Evolutionary conservation across 2,797 vertebrate species (phyloP).

Genomic region (Melanotaenia nigrans): DNA sequence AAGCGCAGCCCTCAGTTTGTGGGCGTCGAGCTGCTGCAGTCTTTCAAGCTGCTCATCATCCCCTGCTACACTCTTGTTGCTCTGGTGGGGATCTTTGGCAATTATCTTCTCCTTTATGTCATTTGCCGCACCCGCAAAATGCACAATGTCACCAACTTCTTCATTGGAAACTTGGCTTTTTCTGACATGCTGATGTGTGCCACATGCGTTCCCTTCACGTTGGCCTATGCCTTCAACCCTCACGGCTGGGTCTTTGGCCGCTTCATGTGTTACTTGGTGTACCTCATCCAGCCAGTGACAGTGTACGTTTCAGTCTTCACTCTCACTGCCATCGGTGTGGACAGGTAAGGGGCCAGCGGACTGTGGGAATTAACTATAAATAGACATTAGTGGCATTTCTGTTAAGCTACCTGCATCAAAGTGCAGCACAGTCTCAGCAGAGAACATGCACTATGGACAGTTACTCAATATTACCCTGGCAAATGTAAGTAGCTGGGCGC

Average conservation of each 20-base stretch:
- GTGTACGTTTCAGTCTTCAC: slow-evolving; percentile 94
- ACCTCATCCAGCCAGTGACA: slow-evolving; percentile 90
- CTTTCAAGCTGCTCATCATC: slow-evolving; percentile 90
- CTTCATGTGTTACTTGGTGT: slow-evolving; percentile 90
- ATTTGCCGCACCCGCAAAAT: slow-evolving; percentile 91
- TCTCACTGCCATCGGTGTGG: slow-evolving; percentile 89
- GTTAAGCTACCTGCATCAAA: not conserved
- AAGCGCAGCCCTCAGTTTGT: slow-evolving; percentile 83
- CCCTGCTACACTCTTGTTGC: slow-evolving; percentile 89
- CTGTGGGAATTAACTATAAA: not conserved
- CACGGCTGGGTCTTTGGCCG: slow-evolving; percentile 90
- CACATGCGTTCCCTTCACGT: slow-evolving; percentile 89
- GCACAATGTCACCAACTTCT: slow-evolving; percentile 93
- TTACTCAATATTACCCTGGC: not conserved
- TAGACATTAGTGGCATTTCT: not conserved
- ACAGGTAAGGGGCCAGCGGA: slow-evolving; percentile 82
- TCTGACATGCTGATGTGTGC: slow-evolving; percentile 93
- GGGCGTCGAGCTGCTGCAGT: slow-evolving; percentile 88
- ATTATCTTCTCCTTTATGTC: slow-evolving; percentile 90
- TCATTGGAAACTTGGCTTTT: slow-evolving; percentile 92
- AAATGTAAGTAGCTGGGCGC: slow-evolving; percentile 2
- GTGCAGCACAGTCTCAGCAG: not conserved
- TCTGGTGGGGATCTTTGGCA: slow-evolving; percentile 86
- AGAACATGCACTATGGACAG: not conserved
- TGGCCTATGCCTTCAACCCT: slow-evolving; percentile 90